phyloP scores from a whole-genome alignment of 2,113 vertebrate genomes.

The Proteles cristata region DNA sequence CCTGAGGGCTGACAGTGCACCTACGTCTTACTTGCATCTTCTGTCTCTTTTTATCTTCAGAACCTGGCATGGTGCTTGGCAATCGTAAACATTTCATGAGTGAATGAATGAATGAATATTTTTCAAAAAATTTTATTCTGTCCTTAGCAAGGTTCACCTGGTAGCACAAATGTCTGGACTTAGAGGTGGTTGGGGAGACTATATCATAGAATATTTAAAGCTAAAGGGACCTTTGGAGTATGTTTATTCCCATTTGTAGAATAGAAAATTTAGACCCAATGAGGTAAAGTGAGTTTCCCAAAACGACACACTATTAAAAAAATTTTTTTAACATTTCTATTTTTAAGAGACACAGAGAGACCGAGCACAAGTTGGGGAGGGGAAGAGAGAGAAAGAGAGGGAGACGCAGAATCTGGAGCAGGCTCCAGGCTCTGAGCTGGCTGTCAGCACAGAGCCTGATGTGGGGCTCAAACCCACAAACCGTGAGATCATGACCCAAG shows the following conservation, averaged over 20 bases:
- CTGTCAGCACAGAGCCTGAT: too few species aligned
- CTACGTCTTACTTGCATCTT: background rate
- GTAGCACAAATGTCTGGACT: background rate
- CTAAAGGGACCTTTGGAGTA: background rate
- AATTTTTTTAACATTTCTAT: too few species aligned
- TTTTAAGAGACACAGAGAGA: too few species aligned
- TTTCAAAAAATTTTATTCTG: background rate
- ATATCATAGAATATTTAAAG: conserved; percentile 9
- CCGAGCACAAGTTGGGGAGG: too few species aligned
- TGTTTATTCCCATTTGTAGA: background rate
- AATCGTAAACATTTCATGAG: background rate
- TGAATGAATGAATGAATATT: background rate
- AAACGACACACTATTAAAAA: background rate
- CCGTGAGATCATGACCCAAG: too few species aligned
- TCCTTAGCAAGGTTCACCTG: background rate
- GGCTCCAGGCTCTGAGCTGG: too few species aligned
- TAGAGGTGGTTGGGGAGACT: background rate
- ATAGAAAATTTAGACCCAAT: background rate
- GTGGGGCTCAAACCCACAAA: too few species aligned
- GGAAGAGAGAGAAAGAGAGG: too few species aligned
- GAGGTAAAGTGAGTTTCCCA: background rate
- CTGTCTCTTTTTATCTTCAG: background rate
- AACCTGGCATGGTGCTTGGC: background rate
- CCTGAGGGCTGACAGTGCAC: background rate
- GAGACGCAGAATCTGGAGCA: too few species aligned